A percentile compares a stretch with the other conserved stretches of the same genome.
Conservation (phyloP, 2,888 invertebrate genomes). For the Pocota personata region DNA sequence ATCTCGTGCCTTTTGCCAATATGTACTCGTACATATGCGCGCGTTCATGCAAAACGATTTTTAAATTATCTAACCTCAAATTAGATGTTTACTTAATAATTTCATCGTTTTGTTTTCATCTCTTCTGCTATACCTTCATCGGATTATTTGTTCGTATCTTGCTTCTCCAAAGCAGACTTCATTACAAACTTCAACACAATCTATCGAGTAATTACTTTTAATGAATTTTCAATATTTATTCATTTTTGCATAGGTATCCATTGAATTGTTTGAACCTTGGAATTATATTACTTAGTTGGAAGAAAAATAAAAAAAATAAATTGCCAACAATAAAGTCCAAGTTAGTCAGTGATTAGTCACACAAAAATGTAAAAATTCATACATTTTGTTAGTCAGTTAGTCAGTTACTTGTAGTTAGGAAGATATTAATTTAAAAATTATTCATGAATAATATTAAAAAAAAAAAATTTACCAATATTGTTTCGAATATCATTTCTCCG, state of each 20-base stretch:
- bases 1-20: slow-evolving; percentile 14
- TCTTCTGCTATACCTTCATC: not conserved
- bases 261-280: slow-evolving; percentile 43
- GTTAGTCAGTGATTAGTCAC: slow-evolving; percentile 30
- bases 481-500: slow-evolving; percentile 72
- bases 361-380: not conserved
- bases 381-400: not conserved
- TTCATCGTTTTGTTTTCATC: not conserved
- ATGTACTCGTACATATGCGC: not conserved
- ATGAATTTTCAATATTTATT: slow-evolving; percentile 67
- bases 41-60: slow-evolving; percentile 57
- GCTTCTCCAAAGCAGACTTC: not conserved
- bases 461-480: slow-evolving; percentile 56
- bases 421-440: not conserved
- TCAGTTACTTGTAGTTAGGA: no score
- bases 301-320: not conserved
- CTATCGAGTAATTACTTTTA: slow-evolving; percentile 36
- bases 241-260: slow-evolving; percentile 38
- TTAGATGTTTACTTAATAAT: slow-evolving; percentile 60
- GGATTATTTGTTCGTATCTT: not conserved
- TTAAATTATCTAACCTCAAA: slow-evolving; percentile 70
- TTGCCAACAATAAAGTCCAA: not conserved
- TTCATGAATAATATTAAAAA: not conserved
- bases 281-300: slow-evolving; percentile 1
- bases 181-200: slow-evolving; percentile 1